phyloP scores from a whole-genome alignment of 2,888 invertebrate species.

The Ectemnius cavifrons region DNA sequence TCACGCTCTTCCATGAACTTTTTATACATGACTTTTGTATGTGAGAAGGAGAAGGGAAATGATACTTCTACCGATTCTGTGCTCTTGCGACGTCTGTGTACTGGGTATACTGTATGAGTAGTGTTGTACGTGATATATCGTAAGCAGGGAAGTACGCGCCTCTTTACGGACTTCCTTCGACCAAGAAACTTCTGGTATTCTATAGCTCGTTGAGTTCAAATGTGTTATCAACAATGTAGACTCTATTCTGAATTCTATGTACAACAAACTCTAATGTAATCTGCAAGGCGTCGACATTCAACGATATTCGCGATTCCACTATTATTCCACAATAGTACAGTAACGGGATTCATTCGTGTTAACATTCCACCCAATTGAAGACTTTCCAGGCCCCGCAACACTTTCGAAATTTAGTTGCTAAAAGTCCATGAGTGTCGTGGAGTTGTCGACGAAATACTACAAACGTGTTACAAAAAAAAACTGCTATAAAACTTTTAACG shows the following conservation, averaged over 20 bases:
- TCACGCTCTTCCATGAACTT: conserved; percentile 56
- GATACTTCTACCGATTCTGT: conserved; percentile 47
- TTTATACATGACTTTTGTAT: conserved; percentile 50
- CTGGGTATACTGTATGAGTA: conserved; percentile 52
- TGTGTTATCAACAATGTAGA: conserved; percentile 55
- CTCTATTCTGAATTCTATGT: conserved; percentile 63
- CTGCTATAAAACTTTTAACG: conserved; percentile 56
- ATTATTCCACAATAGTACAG: too few relatives aligned
- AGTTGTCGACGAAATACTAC: conserved; percentile 47
- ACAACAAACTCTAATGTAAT: conserved; percentile 53
- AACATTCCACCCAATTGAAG: too few relatives aligned
- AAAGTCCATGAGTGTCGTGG: conserved; percentile 46
- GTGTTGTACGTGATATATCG: conserved; percentile 46
- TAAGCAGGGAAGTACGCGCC: conserved; percentile 35
- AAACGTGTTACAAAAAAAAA: conserved; percentile 46
- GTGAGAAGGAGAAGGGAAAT: conserved; percentile 22
- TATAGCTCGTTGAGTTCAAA: conserved; percentile 55
- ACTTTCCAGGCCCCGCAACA: too few relatives aligned
- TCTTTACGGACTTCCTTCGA: conserved; percentile 36
- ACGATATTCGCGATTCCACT: conserved; percentile 14
- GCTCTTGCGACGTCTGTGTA: conserved; percentile 55
- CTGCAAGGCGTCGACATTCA: conserved; percentile 42
- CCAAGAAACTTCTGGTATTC: conserved; percentile 58
- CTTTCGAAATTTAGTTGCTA: background rate
- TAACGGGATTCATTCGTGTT: too few relatives aligned